phyloP scores from a whole-genome alignment of 1,140 invertebrate genomes.

The Diabrotica virgifera region DNA sequence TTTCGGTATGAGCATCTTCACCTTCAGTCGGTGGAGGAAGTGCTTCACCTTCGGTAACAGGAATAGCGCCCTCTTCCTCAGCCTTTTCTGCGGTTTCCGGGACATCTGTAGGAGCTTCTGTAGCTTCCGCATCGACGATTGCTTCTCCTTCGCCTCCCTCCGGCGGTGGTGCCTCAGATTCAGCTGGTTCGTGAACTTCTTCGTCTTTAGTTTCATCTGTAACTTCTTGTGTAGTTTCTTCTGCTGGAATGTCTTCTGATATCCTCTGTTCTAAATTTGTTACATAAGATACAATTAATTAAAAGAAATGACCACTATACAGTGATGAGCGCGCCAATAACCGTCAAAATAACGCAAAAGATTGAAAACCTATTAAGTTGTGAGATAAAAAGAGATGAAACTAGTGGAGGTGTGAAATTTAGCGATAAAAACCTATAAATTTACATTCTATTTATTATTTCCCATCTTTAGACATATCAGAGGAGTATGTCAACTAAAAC shows the following conservation, averaged over 20 bases:
- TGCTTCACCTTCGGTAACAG: not conserved
- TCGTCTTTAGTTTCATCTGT: constrained; percentile 8
- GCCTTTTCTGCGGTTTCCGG: not conserved
- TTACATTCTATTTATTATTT: no score
- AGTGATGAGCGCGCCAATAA: no score
- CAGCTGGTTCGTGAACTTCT: constrained; percentile 16
- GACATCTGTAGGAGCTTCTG: not conserved
- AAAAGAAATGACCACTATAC: no score
- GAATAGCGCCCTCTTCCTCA: not conserved
- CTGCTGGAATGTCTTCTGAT: constrained; percentile 11
- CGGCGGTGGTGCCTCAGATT: constrained; percentile 10
- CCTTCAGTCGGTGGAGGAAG: not conserved
- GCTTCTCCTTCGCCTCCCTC: constrained; percentile 8
- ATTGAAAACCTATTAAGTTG: not conserved
- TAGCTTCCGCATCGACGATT: not conserved
- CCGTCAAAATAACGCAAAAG: no score
- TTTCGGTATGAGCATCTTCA: not conserved
- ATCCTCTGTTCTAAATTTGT: not conserved
- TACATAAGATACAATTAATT: no score
- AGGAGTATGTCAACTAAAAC: no score
- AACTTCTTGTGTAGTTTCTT: constrained; percentile 15
- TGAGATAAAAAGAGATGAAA: not conserved
- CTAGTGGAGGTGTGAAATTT: no score
- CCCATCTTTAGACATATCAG: no score
- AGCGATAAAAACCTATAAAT: no score